These are phyloP conservation scores for Busseola fusca DNA, from an alignment of 2,888 invertebrate species.

Conservation along the genomic window DNA sequence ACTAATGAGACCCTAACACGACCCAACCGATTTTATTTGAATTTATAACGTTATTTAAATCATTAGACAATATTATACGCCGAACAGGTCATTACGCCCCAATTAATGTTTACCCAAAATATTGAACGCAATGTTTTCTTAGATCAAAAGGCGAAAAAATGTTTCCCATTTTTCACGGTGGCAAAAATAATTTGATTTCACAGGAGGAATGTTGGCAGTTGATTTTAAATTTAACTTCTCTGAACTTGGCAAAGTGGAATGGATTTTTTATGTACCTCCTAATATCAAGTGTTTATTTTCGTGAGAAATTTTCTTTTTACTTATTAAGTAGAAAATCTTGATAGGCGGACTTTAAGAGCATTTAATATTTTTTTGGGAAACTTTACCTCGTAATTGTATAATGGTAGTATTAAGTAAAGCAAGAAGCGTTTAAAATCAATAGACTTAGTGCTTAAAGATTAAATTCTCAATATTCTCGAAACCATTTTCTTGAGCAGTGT, in stretches of 20 bases:
- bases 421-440: constrained; percentile 18
- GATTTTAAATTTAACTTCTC: constrained; percentile 83
- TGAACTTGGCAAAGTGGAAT: constrained; percentile 79
- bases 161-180: constrained; percentile 82
- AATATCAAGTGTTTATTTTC: constrained; percentile 78
- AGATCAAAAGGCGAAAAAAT: constrained; percentile 81
- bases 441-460: not conserved
- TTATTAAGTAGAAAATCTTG: constrained; percentile 61
- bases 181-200: constrained; percentile 85
- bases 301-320: constrained; percentile 64
- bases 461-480: not conserved
- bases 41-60: constrained; percentile 62
- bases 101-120: constrained; percentile 80
- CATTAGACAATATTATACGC: constrained; percentile 68
- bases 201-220: constrained; percentile 79
- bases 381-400: constrained; percentile 20
- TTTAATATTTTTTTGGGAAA: constrained; percentile 22
- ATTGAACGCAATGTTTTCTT: constrained; percentile 76
- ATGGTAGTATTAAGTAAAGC: constrained; percentile 15
- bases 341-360: constrained; percentile 46
- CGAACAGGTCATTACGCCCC: constrained; percentile 74
- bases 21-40: constrained; percentile 53
- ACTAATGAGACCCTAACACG: constrained; percentile 70
- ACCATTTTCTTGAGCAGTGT: not conserved
- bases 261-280: constrained; percentile 79